Percentiles rank a stretch among this genome's conserved stretches.
Conservation (phyloP, 2,113 vertebrate genomes). For the Xyliphius kryptos region DNA sequence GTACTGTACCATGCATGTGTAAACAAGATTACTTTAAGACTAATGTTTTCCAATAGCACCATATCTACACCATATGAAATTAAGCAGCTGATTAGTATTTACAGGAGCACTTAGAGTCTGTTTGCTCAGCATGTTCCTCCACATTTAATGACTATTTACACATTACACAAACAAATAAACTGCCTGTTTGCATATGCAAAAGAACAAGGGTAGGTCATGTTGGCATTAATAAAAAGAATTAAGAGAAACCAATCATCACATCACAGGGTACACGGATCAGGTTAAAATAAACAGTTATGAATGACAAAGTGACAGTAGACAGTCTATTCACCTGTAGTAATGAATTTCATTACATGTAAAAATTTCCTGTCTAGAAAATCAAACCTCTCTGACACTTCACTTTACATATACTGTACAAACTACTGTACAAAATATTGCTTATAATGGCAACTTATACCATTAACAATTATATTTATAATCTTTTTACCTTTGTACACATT, state of each 20-base stretch:
- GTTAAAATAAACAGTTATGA: neutral
- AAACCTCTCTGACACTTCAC: too few relatives aligned
- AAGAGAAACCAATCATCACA: conserved; percentile 7
- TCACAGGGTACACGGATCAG: conserved; percentile 5
- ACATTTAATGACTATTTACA: conserved; percentile 52
- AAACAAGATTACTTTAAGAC: too few relatives aligned
- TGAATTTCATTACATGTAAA: too few relatives aligned
- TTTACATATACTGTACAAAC: too few relatives aligned
- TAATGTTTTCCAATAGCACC: too few relatives aligned
- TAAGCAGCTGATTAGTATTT: conserved; percentile 52
- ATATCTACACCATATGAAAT: conserved; percentile 7
- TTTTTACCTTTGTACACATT: too few relatives aligned
- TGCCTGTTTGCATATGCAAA: conserved; percentile 53
- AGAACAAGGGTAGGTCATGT: conserved; percentile 47
- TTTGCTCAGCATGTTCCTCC: conserved; percentile 53
- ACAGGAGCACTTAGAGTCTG: conserved; percentile 44
- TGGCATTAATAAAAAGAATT: conserved; percentile 47
- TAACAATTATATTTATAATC: too few relatives aligned
- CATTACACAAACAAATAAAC: conserved; percentile 52
- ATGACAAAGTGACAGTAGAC: conserved; percentile 21
- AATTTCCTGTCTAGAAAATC: too few relatives aligned
- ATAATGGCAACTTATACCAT: too few relatives aligned
- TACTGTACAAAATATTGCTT: too few relatives aligned
- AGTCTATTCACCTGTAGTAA: conserved; percentile 5
- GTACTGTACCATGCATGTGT: too few relatives aligned